Evolutionary conservation across 2,888 invertebrate species (phyloP).

Genomic region (Tenthredo notha): DNA sequence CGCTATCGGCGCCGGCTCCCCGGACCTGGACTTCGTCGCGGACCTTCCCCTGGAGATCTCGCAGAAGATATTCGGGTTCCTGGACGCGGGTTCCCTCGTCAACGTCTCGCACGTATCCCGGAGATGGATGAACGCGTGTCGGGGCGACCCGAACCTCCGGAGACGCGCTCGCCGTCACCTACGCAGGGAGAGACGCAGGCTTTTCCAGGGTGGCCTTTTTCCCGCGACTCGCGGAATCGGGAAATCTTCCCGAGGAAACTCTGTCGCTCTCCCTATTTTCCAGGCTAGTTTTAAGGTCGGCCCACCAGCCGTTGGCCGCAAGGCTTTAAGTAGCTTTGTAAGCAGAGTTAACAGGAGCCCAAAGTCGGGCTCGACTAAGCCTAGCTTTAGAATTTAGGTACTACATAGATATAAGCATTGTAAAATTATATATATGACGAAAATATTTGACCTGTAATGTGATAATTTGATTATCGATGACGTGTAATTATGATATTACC

Average conservation of each 20-base stretch:
- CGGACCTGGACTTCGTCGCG: conserved; percentile 49
- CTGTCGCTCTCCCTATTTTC: conserved; percentile 2
- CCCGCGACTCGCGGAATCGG: conserved; percentile 3
- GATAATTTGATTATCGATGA: not conserved
- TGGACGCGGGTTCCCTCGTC: conserved; percentile 53
- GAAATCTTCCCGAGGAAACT: not conserved
- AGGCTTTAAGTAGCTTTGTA: conserved; percentile 28
- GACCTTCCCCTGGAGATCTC: conserved; percentile 55
- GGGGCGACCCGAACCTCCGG: conserved; percentile 51
- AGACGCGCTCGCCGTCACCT: conserved; percentile 47
- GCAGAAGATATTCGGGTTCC: conserved; percentile 54
- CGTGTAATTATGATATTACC: not conserved
- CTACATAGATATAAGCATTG: not conserved
- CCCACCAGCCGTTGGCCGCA: not conserved
- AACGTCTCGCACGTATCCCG: conserved; percentile 52
- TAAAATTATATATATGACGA: conserved; percentile 8
- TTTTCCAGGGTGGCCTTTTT: not conserved
- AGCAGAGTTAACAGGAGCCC: conserved; percentile 12
- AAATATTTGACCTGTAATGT: not conserved
- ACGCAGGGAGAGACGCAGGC: conserved; percentile 46
- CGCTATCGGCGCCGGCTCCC: conserved; percentile 38
- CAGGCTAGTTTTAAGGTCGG: conserved; percentile 16
- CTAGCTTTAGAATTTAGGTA: conserved; percentile 32
- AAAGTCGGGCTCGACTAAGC: not conserved
- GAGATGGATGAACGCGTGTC: conserved; percentile 48